A percentile compares a stretch with the other conserved stretches of the same genome.
Evolutionary conservation across 2,888 invertebrate species (phyloP).

Genomic region (Leptopterna dolabrata): DNA sequence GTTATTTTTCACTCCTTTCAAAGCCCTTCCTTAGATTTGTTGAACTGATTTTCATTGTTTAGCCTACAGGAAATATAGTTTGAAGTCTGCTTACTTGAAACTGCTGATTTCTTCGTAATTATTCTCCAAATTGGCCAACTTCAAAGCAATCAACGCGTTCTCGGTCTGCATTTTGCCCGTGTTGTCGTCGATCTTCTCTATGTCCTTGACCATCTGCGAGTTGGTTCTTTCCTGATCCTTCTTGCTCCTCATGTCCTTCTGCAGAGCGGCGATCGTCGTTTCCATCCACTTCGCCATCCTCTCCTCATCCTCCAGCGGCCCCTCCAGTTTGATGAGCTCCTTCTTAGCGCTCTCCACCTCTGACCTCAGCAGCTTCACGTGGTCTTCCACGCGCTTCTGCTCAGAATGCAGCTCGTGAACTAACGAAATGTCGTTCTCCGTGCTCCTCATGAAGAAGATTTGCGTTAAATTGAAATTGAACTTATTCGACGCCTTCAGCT

Average conservation of each 20-base stretch:
- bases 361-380: neutral
- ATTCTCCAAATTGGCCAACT: neutral
- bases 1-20: too few relatives aligned
- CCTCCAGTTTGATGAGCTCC: conserved; percentile 18
- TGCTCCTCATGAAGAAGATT: conserved; percentile 37
- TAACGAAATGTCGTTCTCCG: conserved; percentile 49
- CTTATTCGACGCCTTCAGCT: conserved; percentile 26
- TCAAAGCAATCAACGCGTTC: neutral
- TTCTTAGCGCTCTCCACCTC: neutral
- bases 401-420: conserved; percentile 30
- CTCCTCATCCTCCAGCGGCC: conserved; percentile 38
- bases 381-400: conserved; percentile 22
- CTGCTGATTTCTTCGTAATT: conserved; percentile 5
- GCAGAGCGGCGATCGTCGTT: conserved; percentile 37
- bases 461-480: conserved; percentile 48
- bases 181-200: neutral
- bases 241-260: conserved; percentile 47
- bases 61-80: too few relatives aligned
- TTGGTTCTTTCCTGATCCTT: conserved; percentile 28
- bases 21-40: too few relatives aligned
- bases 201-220: neutral
- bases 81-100: conserved; percentile 6
- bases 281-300: conserved; percentile 47
- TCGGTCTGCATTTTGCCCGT: neutral
- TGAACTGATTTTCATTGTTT: too few relatives aligned